Evolutionary conservation across 2,888 invertebrate species (phyloP).

Genomic region (Blera fallax): DNA sequence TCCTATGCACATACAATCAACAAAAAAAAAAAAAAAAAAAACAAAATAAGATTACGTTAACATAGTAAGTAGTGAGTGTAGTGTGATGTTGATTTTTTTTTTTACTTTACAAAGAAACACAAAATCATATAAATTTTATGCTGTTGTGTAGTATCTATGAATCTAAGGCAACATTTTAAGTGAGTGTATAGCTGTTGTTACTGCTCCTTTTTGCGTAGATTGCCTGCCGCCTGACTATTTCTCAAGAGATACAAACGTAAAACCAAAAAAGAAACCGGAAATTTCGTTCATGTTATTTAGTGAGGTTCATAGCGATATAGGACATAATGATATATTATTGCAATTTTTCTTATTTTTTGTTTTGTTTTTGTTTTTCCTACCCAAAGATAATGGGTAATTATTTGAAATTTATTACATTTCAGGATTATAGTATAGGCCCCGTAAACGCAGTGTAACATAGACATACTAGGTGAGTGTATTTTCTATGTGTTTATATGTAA

Average conservation of each 20-base stretch:
- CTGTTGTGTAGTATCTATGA: constrained; percentile 36
- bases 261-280: constrained; percentile 55
- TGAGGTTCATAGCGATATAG: constrained; percentile 76
- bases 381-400: constrained; percentile 80
- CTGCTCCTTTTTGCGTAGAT: constrained; percentile 21
- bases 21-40: constrained; percentile 3
- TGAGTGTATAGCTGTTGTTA: constrained; percentile 17
- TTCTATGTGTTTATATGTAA: constrained; percentile 17
- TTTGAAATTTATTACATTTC: constrained; percentile 80
- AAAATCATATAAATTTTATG: constrained; percentile 54
- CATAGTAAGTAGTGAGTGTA: constrained; percentile 1
- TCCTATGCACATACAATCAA: constrained; percentile 17
- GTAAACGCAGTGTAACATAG: not conserved
- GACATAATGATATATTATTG: constrained; percentile 80
- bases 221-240: constrained; percentile 50
- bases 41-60: constrained; percentile 22
- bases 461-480: constrained; percentile 2
- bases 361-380: constrained; percentile 21
- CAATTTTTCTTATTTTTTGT: constrained; percentile 75
- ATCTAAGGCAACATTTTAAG: constrained; percentile 44
- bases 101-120: constrained; percentile 28
- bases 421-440: constrained; percentile 73
- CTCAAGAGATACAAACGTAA: constrained; percentile 25
- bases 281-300: constrained; percentile 48
- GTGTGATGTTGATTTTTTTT: not conserved